phyloP scores from a whole-genome alignment of 2,888 invertebrate species.

The Drosophila bunnanda region DNA sequence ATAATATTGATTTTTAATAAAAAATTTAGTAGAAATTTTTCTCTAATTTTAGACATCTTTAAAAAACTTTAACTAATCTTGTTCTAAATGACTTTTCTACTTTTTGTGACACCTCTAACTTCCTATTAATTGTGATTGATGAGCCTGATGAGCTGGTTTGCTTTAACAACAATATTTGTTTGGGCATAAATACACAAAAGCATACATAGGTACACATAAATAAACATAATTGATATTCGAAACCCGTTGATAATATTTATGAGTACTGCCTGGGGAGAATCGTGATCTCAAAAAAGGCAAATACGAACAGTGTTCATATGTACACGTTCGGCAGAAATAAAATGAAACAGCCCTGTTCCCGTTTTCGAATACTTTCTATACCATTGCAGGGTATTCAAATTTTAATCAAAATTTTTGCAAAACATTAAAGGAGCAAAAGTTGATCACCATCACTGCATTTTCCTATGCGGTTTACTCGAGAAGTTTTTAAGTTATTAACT shows the following conservation, averaged over 20 bases:
- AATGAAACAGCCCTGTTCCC: not conserved
- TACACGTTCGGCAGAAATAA: not conserved
- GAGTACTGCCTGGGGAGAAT: conserved; percentile 9
- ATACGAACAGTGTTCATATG: conserved; percentile 17
- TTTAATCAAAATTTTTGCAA: not conserved
- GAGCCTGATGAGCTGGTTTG: conserved; percentile 34
- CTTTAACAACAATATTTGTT: conserved; percentile 23
- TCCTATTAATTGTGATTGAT: conserved; percentile 57
- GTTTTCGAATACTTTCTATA: conserved; percentile 6
- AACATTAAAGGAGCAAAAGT: not conserved
- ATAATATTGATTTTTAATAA: not conserved
- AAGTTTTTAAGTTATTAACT: not conserved
- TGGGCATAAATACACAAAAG: not conserved
- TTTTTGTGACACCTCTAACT: conserved; percentile 24
- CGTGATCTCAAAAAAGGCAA: conserved; percentile 63
- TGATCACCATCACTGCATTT: not conserved
- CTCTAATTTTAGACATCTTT: not conserved
- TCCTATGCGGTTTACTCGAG: not conserved
- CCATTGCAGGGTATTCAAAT: not conserved
- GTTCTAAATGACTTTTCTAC: conserved; percentile 14
- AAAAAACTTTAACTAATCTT: conserved; percentile 14
- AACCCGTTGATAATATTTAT: conserved; percentile 35
- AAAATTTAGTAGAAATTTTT: not conserved
- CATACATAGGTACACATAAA: not conserved
- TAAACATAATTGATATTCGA: conserved; percentile 51